Base-by-base conservation (phyloP, 2,797 vertebrate genomes). In the Champsocephalus esox region DNA sequence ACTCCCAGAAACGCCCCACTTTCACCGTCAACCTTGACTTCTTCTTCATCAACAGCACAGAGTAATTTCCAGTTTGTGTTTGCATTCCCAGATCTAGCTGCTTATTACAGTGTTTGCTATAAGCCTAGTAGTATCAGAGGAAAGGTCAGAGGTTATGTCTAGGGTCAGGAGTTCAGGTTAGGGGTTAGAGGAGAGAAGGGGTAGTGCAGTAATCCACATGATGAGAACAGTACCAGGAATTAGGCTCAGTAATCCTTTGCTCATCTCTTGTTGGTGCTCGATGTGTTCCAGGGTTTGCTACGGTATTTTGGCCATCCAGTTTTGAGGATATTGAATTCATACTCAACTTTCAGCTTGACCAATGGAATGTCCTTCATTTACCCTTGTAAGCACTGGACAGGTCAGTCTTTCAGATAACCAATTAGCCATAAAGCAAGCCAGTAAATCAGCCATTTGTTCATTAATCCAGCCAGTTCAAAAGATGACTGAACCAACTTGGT, bases 121-220 rank as follows among this genome's bases (percentile, higher is more conserved):
- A 90, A 91, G 86, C 90, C 79, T 89, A 86, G 6, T 63, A 19
- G 76, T 70, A 78, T 91, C 71, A 87, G 58, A 58, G 38, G 21
- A 56, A 56, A 70, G 87, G 90, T 84, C 74, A 79, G 17, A 57
- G 87, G 90, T 89, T 66, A 67, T 60, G 74, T 77, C 80, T 86
- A 16, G 4, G 88, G 84, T 91, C 78, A 87, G 60, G 32, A 85
- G 91, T 89, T 88, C 80, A 84, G 66, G 75, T 77, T 69, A 82
- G 24, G 65, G 63, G 78, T 63, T 64, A 84, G 82, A 90, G 70
- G 63, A 80, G 72, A 91, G 83, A 87, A 70, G 58, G 87, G 82
- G 89, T 87, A 70, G 84, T 91, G 66, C 77, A 81, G 72, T 89
- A 92, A 92, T 91, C 89, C 89, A 90, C 82, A 89, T 80, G 85